Evolutionary conservation across 2,888 invertebrate genomes (phyloP), one percentile per base, ranked within the genome.

Genomic region (Metopia argyrocephala): DNA sequence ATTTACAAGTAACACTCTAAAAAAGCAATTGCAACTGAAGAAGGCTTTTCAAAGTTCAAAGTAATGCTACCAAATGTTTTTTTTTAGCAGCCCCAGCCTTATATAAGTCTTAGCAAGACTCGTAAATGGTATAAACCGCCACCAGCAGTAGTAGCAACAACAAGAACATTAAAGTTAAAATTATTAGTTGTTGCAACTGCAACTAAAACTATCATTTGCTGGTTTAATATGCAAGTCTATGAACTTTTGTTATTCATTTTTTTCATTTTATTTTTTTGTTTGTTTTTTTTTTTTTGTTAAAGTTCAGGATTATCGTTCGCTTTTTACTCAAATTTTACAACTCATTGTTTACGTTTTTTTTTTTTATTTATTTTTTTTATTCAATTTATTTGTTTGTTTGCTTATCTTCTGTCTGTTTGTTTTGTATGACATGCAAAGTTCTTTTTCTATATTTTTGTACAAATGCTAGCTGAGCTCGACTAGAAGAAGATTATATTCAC

Each of bases 1-100:
- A 50, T 57, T 66, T 38, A 57, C 38, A 62, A 75, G 74, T 75
- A 78, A 75, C 78, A 78, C 81, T 62, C 68, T 50, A 76, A 64
- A 38, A 59, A 78, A 81, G 74, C 81, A 81, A 78, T 78, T 81
- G 81, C 81, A 81, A 81, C 81, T 81, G 81, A 81, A 81, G 81
- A 81, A 81, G 81, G 57, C 76, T 68, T 56, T 69, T 45, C n/a
- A 81, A 78, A 75, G 81, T 81, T 78, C 74, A 81, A 78, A 38
- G 74, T 70, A 68, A 68, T 64, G 66, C 70, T 57, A 48, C 70
- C 45, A 50, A 38, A 38, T 38, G 38, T 38, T 38, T 38, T 2
- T 38, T 38, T 38, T 38, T 12, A 0, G n/a, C n/a, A n/a, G n/a
- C n/a, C n/a, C n/a, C n/a, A n/a, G n/a, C 4, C 15, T 38, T 0